Evolutionary conservation across 2,113 vertebrate species (phyloP), one percentile per base, ranked within the genome.

Genomic region (Spea multiplicata): DNA sequence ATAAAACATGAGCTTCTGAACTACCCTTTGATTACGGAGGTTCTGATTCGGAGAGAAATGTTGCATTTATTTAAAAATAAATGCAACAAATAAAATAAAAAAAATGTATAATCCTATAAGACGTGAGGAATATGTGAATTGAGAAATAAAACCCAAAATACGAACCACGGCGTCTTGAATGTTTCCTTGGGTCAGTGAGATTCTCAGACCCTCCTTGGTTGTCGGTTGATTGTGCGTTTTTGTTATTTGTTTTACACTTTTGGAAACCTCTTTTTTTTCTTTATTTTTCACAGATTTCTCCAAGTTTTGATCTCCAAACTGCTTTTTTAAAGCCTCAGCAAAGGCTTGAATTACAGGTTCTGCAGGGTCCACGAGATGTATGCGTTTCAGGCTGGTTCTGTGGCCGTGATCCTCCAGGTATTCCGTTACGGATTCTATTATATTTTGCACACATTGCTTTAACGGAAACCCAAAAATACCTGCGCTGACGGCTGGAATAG

Each of bases 401-500:
- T 75, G 85, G 55, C 16, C 46, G 3, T 0, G 73, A 8, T 75
- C 64, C 30, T 92, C 73, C 83, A 91, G 88, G 53, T 86, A 78
- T 6, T 94, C 92, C 66, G 88, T 93, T 66, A 98, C 67, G 1
- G 94, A 85, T 16, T 55, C 82, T 5, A 90, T 84, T 74, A 97
- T 95, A 0, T 74, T 87, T 0, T 55, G 1, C 0, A 84, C 83
- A 82, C 94, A 95, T 55, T 4, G 7, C 0, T 73, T 2, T 12
- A 93, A 13, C 0, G 94, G 93, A 59, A 96, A 96, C 4, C 86
- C 88, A 44, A 78, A 89, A 59, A 30, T 48, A 3, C 95, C 93
- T 0, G 86, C 91, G 3, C 93, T 90, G 74, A 98, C 67, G 3
- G 93, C 88, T 0, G 96, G 94, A n/a, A 98, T 84, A 64, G 94